A percentile compares a stretch with the other conserved stretches of the same genome.
These are phyloP conservation scores for Drosophila mayaguana DNA, from an alignment of 2,888 invertebrate genomes.

Conservation along the genomic window DNA sequence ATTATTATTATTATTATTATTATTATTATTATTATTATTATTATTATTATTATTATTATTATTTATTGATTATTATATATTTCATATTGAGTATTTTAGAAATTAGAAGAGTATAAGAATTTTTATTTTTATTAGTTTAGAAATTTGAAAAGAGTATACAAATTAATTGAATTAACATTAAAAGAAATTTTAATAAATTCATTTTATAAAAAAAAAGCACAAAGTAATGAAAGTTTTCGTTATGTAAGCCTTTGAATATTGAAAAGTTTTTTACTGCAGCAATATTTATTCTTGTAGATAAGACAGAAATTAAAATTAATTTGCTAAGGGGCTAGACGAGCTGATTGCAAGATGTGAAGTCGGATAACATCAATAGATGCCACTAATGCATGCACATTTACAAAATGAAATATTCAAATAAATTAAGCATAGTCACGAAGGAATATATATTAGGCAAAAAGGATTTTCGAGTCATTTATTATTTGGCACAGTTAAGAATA, in stretches of 20 bases:
- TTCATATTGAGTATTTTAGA: too few species aligned
- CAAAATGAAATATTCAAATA: not conserved
- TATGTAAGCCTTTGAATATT: not conserved
- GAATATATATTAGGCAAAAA: not conserved
- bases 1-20: too few species aligned
- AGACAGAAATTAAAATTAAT: conserved; percentile 1
- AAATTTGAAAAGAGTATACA: too few species aligned
- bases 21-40: too few species aligned
- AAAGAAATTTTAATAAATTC: too few species aligned
- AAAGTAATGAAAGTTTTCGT: not conserved
- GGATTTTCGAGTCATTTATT: too few species aligned
- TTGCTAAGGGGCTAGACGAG: not conserved
- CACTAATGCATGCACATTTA: not conserved
- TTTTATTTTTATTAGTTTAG: too few species aligned
- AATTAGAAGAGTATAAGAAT: too few species aligned
- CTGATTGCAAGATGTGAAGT: not conserved
- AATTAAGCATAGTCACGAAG: not conserved
- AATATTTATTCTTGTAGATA: not conserved
- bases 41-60: too few species aligned
- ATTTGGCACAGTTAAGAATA: not conserved
- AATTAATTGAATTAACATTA: too few species aligned
- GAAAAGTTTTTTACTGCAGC: not conserved
- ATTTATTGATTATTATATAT: too few species aligned
- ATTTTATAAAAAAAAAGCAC: too few species aligned
- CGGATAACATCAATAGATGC: not conserved